These are phyloP conservation scores for Rhipidura dahli DNA, from an alignment of 2,113 vertebrate species.

Conservation along the genomic window DNA sequence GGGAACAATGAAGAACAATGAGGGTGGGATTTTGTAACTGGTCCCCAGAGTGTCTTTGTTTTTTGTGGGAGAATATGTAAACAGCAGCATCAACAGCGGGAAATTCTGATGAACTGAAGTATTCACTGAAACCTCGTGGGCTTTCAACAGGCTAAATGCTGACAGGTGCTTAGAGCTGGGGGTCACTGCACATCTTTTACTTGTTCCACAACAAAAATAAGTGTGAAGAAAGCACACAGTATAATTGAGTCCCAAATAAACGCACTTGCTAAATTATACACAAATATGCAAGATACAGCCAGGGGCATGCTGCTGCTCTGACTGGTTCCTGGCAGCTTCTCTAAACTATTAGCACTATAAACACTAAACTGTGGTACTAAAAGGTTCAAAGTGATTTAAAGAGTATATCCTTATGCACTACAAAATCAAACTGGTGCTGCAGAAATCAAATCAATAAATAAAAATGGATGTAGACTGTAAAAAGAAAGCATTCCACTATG, in stretches of 20 bases:
- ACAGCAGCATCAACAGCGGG: background rate
- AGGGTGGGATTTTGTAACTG: background rate
- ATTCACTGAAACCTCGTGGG: background rate
- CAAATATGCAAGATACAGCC: background rate
- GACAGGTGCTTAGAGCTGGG: background rate
- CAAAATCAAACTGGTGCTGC: background rate
- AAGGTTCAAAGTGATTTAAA: background rate
- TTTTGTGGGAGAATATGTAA: background rate
- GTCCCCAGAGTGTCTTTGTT: background rate
- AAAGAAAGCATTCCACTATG: background rate
- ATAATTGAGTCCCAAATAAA: background rate
- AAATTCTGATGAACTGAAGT: background rate
- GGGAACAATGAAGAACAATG: background rate
- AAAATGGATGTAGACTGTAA: background rate
- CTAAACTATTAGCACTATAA: background rate
- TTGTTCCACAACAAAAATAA: background rate
- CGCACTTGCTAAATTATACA: background rate
- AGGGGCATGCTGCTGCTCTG: background rate
- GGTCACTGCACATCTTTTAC: background rate
- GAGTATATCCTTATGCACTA: background rate
- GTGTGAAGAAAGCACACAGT: background rate
- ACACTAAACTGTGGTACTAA: background rate
- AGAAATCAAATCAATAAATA: slow-evolving; percentile 1
- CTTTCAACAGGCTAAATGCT: background rate
- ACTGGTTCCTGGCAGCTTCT: background rate